These are phyloP conservation scores for Falco biarmicus DNA, from an alignment of 2,797 vertebrate genomes.

Conservation along the genomic window DNA sequence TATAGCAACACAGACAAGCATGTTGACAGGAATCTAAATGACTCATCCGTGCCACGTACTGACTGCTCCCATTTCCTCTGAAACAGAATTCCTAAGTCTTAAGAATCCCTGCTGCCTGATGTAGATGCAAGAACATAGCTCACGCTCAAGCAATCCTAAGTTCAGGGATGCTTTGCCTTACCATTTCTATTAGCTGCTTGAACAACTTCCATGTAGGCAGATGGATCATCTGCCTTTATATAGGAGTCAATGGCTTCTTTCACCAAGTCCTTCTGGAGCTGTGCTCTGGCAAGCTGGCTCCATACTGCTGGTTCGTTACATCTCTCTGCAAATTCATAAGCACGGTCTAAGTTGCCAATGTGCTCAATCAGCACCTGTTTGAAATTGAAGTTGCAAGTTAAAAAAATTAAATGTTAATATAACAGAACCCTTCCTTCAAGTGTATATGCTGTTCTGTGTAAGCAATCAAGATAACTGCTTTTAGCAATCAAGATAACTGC, in stretches of 20 bases:
- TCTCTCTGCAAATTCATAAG: conserved; percentile 80
- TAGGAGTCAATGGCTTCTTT: conserved; percentile 92
- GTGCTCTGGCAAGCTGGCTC: conserved; percentile 89
- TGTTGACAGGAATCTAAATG: not conserved
- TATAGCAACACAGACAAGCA: not conserved
- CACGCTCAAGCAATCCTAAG: not conserved
- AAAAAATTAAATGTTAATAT: not conserved
- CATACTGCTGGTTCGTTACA: conserved; percentile 89
- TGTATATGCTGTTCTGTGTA: not conserved
- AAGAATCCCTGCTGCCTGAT: not conserved
- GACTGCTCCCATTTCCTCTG: not conserved
- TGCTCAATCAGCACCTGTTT: conserved; percentile 90
- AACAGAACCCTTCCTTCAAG: not conserved
- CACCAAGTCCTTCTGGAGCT: conserved; percentile 89
- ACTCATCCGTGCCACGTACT: not conserved
- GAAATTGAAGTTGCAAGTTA: conserved; percentile 10
- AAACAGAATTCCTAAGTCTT: not conserved
- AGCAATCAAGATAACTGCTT: not conserved
- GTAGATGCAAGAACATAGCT: not conserved
- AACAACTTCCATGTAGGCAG: conserved; percentile 89
- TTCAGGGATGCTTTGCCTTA: conserved; percentile 60
- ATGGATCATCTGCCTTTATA: conserved; percentile 88
- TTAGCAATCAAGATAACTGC: not conserved
- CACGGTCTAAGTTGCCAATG: conserved; percentile 80
- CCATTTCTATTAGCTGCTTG: conserved; percentile 87